Percentiles rank a stretch among this genome's conserved stretches.
Evolutionary conservation across 2,113 vertebrate species (phyloP).

Genomic region (Silurus meridionalis): DNA sequence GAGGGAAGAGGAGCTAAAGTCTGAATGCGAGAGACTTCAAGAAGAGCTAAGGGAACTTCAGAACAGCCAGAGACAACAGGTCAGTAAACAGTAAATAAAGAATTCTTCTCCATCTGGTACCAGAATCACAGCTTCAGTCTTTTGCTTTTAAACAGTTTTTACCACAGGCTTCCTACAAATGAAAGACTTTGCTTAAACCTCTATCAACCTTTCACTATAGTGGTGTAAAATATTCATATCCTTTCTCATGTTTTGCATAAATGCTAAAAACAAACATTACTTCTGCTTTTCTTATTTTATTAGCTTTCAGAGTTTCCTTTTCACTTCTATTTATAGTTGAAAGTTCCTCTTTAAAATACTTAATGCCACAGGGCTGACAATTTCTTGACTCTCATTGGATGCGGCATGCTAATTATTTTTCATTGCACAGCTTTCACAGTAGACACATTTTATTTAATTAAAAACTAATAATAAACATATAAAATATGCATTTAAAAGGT

Average conservation of each 20-base stretch:
- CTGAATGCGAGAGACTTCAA: constrained; percentile 84
- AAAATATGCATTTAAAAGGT: no score
- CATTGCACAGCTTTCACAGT: background rate
- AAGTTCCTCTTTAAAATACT: background rate
- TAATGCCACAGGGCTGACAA: background rate
- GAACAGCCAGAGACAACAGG: constrained; percentile 84
- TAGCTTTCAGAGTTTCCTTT: background rate
- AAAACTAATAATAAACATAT: background rate
- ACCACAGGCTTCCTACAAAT: background rate
- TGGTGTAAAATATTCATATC: background rate
- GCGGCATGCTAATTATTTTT: background rate
- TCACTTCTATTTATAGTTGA: background rate
- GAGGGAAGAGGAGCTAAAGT: constrained; percentile 88
- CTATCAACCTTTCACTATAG: background rate
- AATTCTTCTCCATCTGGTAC: background rate
- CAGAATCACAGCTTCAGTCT: background rate
- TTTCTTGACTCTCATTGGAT: background rate
- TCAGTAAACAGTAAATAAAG: constrained; percentile 55
- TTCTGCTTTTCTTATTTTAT: background rate
- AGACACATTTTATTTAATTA: background rate
- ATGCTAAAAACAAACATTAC: background rate
- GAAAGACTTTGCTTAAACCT: background rate
- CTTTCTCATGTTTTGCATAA: background rate
- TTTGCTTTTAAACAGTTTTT: background rate
- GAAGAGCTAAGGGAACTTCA: constrained; percentile 88